Evolutionary conservation across 2,888 invertebrate species (phyloP).

Genomic region (Proisotoma minuta): DNA sequence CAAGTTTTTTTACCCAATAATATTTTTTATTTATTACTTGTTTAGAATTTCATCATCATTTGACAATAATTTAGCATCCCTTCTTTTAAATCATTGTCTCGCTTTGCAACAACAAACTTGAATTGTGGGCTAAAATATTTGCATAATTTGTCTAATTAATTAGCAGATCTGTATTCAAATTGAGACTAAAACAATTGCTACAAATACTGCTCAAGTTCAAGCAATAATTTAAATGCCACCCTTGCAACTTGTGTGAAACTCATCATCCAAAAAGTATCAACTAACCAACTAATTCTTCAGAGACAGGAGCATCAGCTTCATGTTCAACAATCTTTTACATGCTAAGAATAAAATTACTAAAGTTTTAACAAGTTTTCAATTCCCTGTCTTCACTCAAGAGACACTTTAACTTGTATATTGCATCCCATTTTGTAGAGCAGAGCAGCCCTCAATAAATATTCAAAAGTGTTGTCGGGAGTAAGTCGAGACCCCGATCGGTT

Average conservation of each 20-base stretch:
- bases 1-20: background rate
- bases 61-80: no score
- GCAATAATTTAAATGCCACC: slow-evolving; percentile 3
- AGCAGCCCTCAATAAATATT: slow-evolving; percentile 1
- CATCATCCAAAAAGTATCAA: slow-evolving; percentile 10
- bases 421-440: no score
- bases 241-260: slow-evolving; percentile 1
- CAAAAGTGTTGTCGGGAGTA: slow-evolving; percentile 5
- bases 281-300: background rate
- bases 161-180: background rate
- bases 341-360: slow-evolving; percentile 20
- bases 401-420: no score
- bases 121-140: no score
- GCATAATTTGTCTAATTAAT: no score
- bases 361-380: slow-evolving; percentile 12
- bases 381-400: slow-evolving; percentile 6
- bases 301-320: background rate
- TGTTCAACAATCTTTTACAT: slow-evolving; percentile 29
- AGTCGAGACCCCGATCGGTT: background rate
- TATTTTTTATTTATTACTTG: background rate
- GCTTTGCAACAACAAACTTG: no score
- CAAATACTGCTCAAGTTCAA: background rate
- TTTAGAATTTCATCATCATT: background rate
- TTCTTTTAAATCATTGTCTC: no score
- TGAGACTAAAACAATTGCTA: background rate